Evolutionary conservation across 2,888 invertebrate species (phyloP).

Genomic region (Hirudinaria manillensis): DNA sequence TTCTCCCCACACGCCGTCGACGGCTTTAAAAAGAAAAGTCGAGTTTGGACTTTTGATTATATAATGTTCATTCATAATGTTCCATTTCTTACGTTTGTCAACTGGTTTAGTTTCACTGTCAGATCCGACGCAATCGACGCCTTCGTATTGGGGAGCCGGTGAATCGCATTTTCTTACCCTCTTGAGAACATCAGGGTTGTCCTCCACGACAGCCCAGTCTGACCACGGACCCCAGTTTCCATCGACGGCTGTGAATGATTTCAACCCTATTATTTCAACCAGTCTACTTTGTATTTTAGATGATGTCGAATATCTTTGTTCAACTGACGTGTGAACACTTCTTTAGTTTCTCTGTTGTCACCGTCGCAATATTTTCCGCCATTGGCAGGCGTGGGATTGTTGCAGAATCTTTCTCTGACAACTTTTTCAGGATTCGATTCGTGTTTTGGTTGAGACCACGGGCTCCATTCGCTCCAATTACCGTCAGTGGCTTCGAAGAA

Average conservation of each 20-base stretch:
- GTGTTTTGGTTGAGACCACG: slow-evolving; percentile 18
- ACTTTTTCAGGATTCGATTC: slow-evolving; percentile 19
- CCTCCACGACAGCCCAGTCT: not conserved
- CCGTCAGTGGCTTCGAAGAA: slow-evolving; percentile 16
- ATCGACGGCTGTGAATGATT: not conserved
- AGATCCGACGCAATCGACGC: slow-evolving; percentile 14
- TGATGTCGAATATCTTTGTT: no score
- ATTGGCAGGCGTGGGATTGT: slow-evolving; percentile 34
- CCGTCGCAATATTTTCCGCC: slow-evolving; percentile 45
- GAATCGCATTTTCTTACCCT: slow-evolving; percentile 17
- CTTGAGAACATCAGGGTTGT: not conserved
- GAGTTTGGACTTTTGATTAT: slow-evolving; percentile 21
- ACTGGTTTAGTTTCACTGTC: slow-evolving; percentile 23
- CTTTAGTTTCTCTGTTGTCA: slow-evolving; percentile 38
- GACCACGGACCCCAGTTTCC: slow-evolving; percentile 23
- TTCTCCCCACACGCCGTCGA: slow-evolving; percentile 36
- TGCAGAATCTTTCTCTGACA: slow-evolving; percentile 33
- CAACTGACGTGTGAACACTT: not conserved
- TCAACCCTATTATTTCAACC: slow-evolving; percentile 42
- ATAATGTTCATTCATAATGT: not conserved
- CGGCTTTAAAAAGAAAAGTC: slow-evolving; percentile 33
- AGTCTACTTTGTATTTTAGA: no score
- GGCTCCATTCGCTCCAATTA: slow-evolving; percentile 15
- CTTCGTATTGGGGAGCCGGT: slow-evolving; percentile 16
- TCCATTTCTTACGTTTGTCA: slow-evolving; percentile 8